Base-by-base conservation (phyloP, 2,797 vertebrate species). In the Melanotaenia trifasciata region DNA sequence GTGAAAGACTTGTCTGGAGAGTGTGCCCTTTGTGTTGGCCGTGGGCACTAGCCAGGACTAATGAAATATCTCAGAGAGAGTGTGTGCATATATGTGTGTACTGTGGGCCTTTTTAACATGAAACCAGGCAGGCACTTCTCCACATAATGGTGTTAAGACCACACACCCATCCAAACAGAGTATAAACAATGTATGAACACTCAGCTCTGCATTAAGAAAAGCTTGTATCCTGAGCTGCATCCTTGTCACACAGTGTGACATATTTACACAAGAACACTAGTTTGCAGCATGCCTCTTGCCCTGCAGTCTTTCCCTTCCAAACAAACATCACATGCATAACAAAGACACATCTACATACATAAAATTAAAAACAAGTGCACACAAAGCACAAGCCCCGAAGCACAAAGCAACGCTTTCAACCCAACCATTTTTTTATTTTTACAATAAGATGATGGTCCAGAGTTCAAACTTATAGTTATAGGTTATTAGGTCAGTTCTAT, bases 11-110 rank as follows among this genome's bases (percentile, higher is more conserved):
- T 64, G 80, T 83, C 74, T 78, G 5, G 24, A 78, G 80, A 84
- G 70, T 24, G 2, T 73, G 83, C 69, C 89, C 87, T 89, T 80
- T 68, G 70, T 66, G 72, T 83, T 67, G 69, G 88, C 85, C 70
- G 72, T 85, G 83, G 78, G 86, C 67, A 71, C 78, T 65, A 58
- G 87, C 78, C 81, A 84, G 74, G 86, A 1, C 79, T 92, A 88
- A 91, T 92, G 89, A 93, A 93, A 90, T 88, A 82, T 87, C 84
- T 64, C 63, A 86, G 62, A 59, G 36, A 13, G 45, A 8, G 61
- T 12, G 32, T 22, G 43, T 58, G 35, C 38, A 47, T 14, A 61
- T 26, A 28, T 32, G 33, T 47, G 67, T 54, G 66, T 33, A 62
- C 57, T 36, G 61, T 72, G 45, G 28, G 38, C 64, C 24, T 51